Conservation (phyloP, 1,140 invertebrate genomes). For the Drosophila albomicans region DNA sequence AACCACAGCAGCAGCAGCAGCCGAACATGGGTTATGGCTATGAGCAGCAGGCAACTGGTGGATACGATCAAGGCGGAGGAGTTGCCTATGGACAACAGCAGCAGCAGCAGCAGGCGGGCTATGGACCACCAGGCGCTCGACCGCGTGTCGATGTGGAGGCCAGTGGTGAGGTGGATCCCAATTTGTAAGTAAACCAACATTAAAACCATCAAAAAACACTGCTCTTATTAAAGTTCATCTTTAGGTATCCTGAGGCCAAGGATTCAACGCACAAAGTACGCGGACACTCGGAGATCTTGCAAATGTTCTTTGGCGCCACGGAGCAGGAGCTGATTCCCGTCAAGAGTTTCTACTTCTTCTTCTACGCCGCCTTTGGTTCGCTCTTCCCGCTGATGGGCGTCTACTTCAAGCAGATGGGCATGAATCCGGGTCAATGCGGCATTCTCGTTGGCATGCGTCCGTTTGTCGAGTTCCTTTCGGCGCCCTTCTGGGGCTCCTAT, state of each 20-base stretch:
- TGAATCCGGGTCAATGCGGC: conserved; percentile 98
- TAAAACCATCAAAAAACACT: too few species aligned
- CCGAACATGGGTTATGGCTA: conserved; percentile 61
- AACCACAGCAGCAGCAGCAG: conserved; percentile 59
- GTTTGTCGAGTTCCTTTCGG: conserved; percentile 98
- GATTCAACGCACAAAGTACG: conserved; percentile 95
- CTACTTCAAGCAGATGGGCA: conserved; percentile 99
- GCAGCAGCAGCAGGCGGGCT: conserved; percentile 54
- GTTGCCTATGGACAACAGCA: conserved; percentile 53
- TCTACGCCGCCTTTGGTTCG: conserved; percentile 99
- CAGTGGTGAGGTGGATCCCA: conserved; percentile 91
- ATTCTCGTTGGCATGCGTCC: conserved; percentile 96
- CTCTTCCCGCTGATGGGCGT: conserved; percentile 99
- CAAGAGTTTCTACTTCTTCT: conserved; percentile 99
- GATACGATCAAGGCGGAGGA: conserved; percentile 66
- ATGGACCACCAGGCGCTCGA: conserved; percentile 81
- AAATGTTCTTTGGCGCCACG: conserved; percentile 92
- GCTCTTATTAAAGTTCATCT: too few species aligned
- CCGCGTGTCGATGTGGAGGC: conserved; percentile 91
- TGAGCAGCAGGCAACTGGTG: conserved; percentile 61
- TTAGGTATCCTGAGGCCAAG: conserved; percentile 91
- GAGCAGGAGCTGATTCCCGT: conserved; percentile 96
- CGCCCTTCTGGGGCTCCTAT: conserved; percentile 98
- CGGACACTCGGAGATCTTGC: conserved; percentile 92
- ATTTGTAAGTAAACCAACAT: conserved; percentile 84